Evolutionary conservation across 2,888 invertebrate genomes (phyloP), one percentile per base, ranked within the genome.

Genomic region (Eristalis pertinax): DNA sequence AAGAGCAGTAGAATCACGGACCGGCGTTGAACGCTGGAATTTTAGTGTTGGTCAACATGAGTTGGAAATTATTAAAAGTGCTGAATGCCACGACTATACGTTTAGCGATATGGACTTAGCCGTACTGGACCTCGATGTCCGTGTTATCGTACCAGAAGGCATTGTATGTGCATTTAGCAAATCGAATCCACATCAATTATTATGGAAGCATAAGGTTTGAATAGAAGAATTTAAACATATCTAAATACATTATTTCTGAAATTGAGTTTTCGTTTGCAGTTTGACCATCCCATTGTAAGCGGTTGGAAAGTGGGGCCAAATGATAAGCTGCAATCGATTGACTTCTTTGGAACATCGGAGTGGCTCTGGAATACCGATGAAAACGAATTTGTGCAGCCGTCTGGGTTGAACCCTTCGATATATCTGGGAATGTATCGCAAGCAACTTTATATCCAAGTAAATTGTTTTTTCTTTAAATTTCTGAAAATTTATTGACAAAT

Each of bases 21-120:
- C 96, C 11, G 99, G 99, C 2, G 92, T 93, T 63, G 99, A 99
- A 94, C 94, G 98, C 91, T 99, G 99, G 99, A 99, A 99, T 94
- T 99, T 98, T 92, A 98, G 98, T 92, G 98, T 99, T 26, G 98
- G 97, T 0, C 96, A 97, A 89, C 97, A 98, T 92, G 96, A 98
- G 89, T 91, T 98, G 69, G 95, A 96, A 76, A 81, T 96, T 90
- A 90, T 94, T 77, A 93, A 93, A 77, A 92, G 93, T 64, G 91
- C 91, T 50, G 94, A 94, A 83, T 96, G 96, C 80, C 92, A 91
- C 74, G 89, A 91, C 69, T 89, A 90, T 64, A 77, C 90, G n/a
- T 90, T 90, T 15, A 91, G 89, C 60, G 91, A 92, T 1, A 43
- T 91, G 26, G 92, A 93, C 77, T 88, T 91, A 84, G 91, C 91